Base-by-base conservation (phyloP, 1,140 invertebrate genomes). In the Anastrepha obliqua region DNA sequence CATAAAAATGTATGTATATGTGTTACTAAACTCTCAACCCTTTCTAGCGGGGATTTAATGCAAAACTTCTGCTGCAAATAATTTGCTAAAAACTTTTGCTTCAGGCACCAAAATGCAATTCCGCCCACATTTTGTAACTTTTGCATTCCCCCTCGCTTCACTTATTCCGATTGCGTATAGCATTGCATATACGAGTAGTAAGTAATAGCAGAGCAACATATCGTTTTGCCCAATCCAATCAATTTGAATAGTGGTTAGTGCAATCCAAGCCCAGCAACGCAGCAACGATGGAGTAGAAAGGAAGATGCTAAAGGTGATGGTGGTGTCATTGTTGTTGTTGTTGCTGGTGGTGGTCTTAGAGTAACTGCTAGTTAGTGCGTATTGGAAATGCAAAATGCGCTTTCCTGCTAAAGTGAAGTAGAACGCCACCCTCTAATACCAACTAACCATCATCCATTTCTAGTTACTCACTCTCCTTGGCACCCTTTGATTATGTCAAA, bases 51-150 rank as follows among this genome's bases (percentile, higher is more conserved):
- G 74, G 74, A 55, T 81, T 81, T 81, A 81, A 81, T 81, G 47
- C 17, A 81, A 81, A 81, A 81, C 74, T 81, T 81, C 74, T 81
- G 51, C 47, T 29, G 74, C 74, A 81, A 81, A 81, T 55, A 81
- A n/a, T 81, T 81, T 81, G 74, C 74, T 20, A 81, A 81, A 81
- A 81, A 81, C 74, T 81, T 81, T 81, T 42, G 47, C 74, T 81
- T 9, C 74, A 55, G 55, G 47, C 74, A 81, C 74, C n/a, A 11
- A 81, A 81, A 58, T 81, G 44, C 74, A 81, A 81, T 55, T 55
- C 74, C 47, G 17, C 74, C 74, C 44, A 55, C 47, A 44, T 81
- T 81, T 42, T 51, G 74, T 7, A 81, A 81, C 74, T 81, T 81
- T 81, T 81, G 47, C 74, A 7, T 29, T 20, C 20, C 7, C 13